Evolutionary conservation across 2,113 vertebrate species (phyloP).

Genomic region (Rhynchopsitta pachyrhyncha): DNA sequence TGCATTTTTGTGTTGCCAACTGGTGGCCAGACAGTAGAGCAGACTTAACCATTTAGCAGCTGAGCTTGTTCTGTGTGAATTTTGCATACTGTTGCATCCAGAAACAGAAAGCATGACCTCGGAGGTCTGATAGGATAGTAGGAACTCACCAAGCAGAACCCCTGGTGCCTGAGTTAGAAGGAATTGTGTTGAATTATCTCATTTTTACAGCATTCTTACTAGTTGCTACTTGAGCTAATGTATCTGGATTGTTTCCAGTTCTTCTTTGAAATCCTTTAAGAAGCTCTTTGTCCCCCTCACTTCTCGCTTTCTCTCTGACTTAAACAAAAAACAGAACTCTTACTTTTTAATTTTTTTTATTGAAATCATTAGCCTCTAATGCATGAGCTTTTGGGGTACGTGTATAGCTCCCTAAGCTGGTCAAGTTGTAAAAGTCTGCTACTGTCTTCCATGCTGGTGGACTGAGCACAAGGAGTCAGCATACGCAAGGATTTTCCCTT

Average conservation of each 20-base stretch:
- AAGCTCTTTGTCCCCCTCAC: slow-evolving; percentile 44
- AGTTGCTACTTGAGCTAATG: slow-evolving; percentile 44
- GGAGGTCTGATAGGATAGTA: background rate
- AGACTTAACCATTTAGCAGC: slow-evolving; percentile 62
- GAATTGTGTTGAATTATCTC: slow-evolving; percentile 41
- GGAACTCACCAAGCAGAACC: background rate
- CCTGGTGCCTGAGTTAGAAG: slow-evolving; percentile 4
- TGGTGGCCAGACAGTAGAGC: slow-evolving; percentile 65
- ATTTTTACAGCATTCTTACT: slow-evolving; percentile 40
- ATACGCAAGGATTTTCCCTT: background rate
- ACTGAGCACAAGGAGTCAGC: background rate
- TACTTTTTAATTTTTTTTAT: background rate
- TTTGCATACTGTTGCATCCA: background rate
- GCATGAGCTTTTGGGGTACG: background rate
- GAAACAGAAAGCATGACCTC: background rate
- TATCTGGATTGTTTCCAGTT: slow-evolving; percentile 59
- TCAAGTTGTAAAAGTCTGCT: background rate
- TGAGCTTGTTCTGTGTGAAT: slow-evolving; percentile 19
- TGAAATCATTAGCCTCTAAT: slow-evolving; percentile 53
- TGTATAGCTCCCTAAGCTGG: background rate
- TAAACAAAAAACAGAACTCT: slow-evolving; percentile 42
- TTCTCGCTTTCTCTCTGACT: slow-evolving; percentile 34
- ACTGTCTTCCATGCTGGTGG: background rate
- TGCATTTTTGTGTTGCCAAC: slow-evolving; percentile 72
- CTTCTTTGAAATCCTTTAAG: slow-evolving; percentile 56